Evolutionary conservation across 2,797 vertebrate species (phyloP), one percentile per base, ranked within the genome.

Genomic region (Cossypha dichroa): DNA sequence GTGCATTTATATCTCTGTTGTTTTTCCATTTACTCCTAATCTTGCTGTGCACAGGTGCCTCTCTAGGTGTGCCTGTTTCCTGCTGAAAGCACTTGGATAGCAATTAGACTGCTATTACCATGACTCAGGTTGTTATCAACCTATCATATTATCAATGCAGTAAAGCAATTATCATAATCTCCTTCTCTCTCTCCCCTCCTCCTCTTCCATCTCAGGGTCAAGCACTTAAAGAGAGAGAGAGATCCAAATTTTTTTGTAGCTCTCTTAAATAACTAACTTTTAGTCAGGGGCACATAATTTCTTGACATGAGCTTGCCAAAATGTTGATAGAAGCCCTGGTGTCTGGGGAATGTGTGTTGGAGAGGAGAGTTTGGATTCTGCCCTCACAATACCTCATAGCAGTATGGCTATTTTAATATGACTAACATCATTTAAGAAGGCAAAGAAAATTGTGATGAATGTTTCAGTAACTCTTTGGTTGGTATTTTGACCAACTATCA

Each of bases 51-150:
- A 29, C 43, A 64, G 69, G 43, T 77, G 28, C 62, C 46, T 75
- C 78, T 80, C 79, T 62, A 92, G 94, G 89, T 80, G 89, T 74
- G 89, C 26, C 68, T 81, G 26, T 66, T 94, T 75, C 81, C 84
- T 81, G 46, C 59, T 89, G 74, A 91, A 89, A 80, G 72, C 72
- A 56, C 72, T 89, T 54, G 54, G 64, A 31, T 62, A 46, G 81
- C 68, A 93, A 91, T 89, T 92, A 91, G 58, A 73, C 87, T 96
- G 56, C 54, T 93, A 85, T 80, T 88, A 85, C 36, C 33, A 7
- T 91, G 89, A 95, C 52, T 95, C 90, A 94, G 84, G 72, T 63
- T 82, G 54, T 95, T 96, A 93, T 45, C 89, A 52, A 12, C 49
- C 49, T 52, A 52, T 52, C 49, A 52, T 31, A 31, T 52, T 52